Percentiles rank a stretch among this genome's conserved stretches.
These are phyloP conservation scores for Brachionus paranguensis DNA, from an alignment of 1,140 invertebrate genomes.

Conservation along the genomic window DNA sequence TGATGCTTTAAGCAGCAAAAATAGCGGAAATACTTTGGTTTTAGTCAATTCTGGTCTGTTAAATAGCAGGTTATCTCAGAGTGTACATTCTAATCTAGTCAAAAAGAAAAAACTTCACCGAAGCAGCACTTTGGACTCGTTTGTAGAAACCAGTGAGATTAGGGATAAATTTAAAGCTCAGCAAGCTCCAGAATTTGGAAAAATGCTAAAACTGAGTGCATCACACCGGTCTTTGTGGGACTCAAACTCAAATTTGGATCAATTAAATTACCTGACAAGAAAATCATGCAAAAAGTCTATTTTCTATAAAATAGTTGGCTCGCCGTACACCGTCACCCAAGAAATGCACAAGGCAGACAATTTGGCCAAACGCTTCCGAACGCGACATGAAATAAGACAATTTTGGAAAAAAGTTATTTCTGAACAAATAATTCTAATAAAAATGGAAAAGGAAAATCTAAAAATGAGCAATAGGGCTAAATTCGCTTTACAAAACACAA, in stretches of 20 bases:
- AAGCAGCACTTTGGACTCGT: conserved; percentile 1
- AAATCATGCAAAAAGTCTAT: not conserved
- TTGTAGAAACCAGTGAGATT: not conserved
- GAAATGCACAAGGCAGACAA: not conserved
- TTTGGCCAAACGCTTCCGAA: not conserved
- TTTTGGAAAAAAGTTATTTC: conserved; percentile 37
- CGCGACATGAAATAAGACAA: not conserved
- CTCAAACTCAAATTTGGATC: not conserved
- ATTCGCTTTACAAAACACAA: conserved; percentile 7
- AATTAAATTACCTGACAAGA: not conserved
- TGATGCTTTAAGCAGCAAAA: not conserved
- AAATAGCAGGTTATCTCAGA: not conserved
- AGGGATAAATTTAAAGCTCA: not conserved
- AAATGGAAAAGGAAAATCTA: conserved; percentile 38
- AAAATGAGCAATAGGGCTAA: not conserved
- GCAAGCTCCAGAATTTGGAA: not conserved
- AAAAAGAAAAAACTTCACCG: not conserved
- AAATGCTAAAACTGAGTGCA: not conserved
- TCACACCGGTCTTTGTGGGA: not conserved
- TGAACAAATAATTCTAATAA: conserved; percentile 21
- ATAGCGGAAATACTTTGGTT: not conserved
- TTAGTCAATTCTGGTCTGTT: not conserved
- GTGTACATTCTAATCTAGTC: not conserved
- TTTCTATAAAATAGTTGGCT: conserved; percentile 12
- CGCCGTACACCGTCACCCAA: not conserved